Percentiles rank a stretch among this genome's conserved stretches.
phyloP scores from a whole-genome alignment of 2,113 vertebrate species.

The Brachyhypopomus occidentalis region DNA sequence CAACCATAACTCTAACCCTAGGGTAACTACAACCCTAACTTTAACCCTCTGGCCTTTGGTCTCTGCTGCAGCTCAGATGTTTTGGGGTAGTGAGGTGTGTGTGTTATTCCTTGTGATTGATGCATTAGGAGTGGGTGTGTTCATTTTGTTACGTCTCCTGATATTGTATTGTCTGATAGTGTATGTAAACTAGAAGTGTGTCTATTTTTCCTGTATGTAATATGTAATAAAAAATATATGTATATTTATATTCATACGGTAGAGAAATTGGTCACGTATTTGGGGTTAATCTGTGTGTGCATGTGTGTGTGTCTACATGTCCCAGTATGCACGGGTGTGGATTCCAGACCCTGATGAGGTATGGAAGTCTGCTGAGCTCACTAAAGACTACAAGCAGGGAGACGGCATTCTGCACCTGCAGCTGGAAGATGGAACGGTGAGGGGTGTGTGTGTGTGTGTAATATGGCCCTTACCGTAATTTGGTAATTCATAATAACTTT shows the following conservation, averaged over 20 bases:
- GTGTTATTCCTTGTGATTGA: too few relatives aligned
- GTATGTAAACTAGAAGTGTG: too few relatives aligned
- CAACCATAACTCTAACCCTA: too few relatives aligned
- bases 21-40: too few relatives aligned
- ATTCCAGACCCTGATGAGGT: slow-evolving; percentile 95
- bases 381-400: slow-evolving; percentile 90
- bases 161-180: too few relatives aligned
- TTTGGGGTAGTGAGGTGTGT: too few relatives aligned
- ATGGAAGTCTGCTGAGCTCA: slow-evolving; percentile 95
- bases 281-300: not conserved
- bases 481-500: too few relatives aligned
- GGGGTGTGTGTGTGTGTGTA: not conserved
- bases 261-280: not conserved
- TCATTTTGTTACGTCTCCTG: not conserved
- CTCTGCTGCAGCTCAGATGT: too few relatives aligned
- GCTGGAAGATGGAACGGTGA: slow-evolving; percentile 91
- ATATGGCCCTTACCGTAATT: too few relatives aligned
- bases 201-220: too few relatives aligned
- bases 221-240: too few relatives aligned
- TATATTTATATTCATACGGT: not conserved
- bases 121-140: not conserved
- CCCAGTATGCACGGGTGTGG: slow-evolving; percentile 93
- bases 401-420: slow-evolving; percentile 85
- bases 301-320: slow-evolving; percentile 6
- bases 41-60: too few relatives aligned